Base-by-base conservation (phyloP, 2,113 vertebrate genomes). In the Petrocephalus zakoni region DNA sequence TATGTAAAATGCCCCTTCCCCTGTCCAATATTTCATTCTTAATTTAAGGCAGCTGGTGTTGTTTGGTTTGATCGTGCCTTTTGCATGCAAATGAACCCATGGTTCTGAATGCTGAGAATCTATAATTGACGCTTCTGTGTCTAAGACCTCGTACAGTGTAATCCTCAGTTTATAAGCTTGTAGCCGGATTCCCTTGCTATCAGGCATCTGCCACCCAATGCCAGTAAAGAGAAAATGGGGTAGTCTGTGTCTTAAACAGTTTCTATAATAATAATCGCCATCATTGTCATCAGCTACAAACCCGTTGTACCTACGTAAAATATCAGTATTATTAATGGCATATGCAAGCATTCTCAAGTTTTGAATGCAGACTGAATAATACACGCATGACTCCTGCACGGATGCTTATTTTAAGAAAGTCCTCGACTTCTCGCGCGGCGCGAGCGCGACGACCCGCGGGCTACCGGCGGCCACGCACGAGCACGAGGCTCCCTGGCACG, bases 1-100 rank as follows among this genome's bases (percentile, higher is more conserved):
- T 58, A 58, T 87, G 85, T 13, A 87, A 87, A 87, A 22, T 64
- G 34, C 37, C 56, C 17, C 7, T n/a, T n/a, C 85, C 85, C 6
- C 42, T 52, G 55, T 61, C 34, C 85, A 87, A 61, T 61, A 87
- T 87, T 87, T 87, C 85, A 87, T 55, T 87, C 53, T 46, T 87
- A 87, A 58, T 87, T 61, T 87, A 61, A 37, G 37, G 85, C 56
- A 87, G 85, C 56, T 87, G 56, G 53, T 87, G 49, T 17, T 87
- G 55, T 61, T 87, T 87, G 47, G 17, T 58, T 61, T 87, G 85
- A 87, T 87, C 37, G 13, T 46, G 7, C 85, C 21, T 64, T 86
- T 42, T 42, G 34, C 85, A 87, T 64, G 53, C 53, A 87, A 87
- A 87, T 87, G 52, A 58, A 58, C n/a, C 15, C 37, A 9, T 86